These are phyloP conservation scores for Sicus ferrugineus DNA, from an alignment of 2,888 invertebrate genomes.

Conservation along the genomic window DNA sequence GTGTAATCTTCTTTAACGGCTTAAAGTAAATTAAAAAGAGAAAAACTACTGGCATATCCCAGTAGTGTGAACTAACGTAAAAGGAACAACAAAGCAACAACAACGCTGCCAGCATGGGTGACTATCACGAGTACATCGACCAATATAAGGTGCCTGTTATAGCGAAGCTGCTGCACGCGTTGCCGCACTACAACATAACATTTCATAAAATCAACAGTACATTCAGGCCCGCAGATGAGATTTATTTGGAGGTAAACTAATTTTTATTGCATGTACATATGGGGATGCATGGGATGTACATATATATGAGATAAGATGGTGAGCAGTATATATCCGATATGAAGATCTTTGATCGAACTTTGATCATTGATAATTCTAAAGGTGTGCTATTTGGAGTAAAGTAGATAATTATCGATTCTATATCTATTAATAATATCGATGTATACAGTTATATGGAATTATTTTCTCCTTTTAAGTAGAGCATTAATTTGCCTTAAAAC, in stretches of 20 bases:
- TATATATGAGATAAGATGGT: too few species aligned
- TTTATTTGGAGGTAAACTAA: slow-evolving; percentile 83
- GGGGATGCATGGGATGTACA: too few species aligned
- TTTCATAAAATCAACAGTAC: slow-evolving; percentile 90
- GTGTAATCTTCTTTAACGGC: slow-evolving; percentile 8
- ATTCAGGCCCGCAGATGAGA: slow-evolving; percentile 87
- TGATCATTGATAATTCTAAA: too few species aligned
- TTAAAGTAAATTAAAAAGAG: background rate
- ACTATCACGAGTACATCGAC: slow-evolving; percentile 69
- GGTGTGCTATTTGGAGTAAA: too few species aligned
- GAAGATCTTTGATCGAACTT: too few species aligned
- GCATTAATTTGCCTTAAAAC: too few species aligned
- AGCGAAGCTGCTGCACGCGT: slow-evolving; percentile 84
- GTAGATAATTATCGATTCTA: too few species aligned
- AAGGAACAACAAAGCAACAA: background rate
- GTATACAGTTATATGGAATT: too few species aligned
- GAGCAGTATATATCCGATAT: too few species aligned
- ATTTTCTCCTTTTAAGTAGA: too few species aligned
- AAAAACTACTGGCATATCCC: background rate
- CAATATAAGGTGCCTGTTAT: slow-evolving; percentile 84
- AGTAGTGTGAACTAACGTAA: background rate
- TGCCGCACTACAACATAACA: slow-evolving; percentile 92
- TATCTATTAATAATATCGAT: too few species aligned
- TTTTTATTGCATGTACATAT: too few species aligned
- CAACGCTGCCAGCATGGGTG: slow-evolving; percentile 52